Evolutionary conservation across 2,113 vertebrate species (phyloP).

Genomic region (Leucopsar rothschildi): DNA sequence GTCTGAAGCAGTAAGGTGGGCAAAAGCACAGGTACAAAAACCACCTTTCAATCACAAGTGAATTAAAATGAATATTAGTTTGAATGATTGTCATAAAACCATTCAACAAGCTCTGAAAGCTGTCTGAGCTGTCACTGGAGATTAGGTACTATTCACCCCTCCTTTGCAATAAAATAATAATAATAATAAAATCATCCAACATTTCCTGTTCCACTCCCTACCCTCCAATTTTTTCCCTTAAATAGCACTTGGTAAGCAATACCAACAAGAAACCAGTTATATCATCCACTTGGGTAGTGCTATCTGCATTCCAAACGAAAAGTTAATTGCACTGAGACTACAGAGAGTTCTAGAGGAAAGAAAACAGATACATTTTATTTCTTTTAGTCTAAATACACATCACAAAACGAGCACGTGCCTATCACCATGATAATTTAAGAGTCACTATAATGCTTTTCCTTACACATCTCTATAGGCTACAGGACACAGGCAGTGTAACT

Average conservation of each 20-base stretch:
- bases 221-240: background rate
- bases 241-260: background rate
- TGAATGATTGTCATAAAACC: background rate
- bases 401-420: background rate
- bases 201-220: constrained; percentile 8
- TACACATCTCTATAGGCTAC: background rate
- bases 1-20: background rate
- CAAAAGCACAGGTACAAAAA: background rate
- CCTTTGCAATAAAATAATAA: constrained; percentile 5
- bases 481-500: background rate
- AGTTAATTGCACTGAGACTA: background rate
- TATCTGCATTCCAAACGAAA: background rate
- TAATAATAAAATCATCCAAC: background rate
- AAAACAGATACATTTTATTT: background rate
- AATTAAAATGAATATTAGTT: background rate
- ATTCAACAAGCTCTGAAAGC: background rate
- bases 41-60: background rate
- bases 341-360: background rate
- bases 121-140: background rate
- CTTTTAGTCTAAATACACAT: background rate
- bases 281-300: background rate
- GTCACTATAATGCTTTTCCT: background rate
- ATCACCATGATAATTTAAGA: background rate
- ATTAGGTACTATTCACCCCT: background rate
- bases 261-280: background rate